Evolutionary conservation across 2,888 invertebrate species (phyloP).

Genomic region (Eupeodes latifasciatus): DNA sequence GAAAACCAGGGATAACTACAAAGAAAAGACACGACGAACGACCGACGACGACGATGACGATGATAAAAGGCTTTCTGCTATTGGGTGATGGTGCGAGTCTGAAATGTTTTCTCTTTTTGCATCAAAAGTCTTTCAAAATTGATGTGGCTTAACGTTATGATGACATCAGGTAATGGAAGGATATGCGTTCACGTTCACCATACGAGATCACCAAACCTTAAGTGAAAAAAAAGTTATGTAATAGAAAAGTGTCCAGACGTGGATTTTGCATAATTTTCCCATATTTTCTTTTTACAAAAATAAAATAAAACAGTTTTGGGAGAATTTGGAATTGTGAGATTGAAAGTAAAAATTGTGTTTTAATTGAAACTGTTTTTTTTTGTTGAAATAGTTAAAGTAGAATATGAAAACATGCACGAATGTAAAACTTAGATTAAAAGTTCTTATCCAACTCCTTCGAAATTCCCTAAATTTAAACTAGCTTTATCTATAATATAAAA

Average conservation of each 20-base stretch:
- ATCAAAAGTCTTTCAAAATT: constrained; percentile 69
- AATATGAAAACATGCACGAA: no score
- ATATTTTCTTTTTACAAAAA: background rate
- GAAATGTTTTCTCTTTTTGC: constrained; percentile 43
- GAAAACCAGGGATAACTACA: constrained; percentile 41
- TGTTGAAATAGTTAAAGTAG: no score
- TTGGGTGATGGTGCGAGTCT: constrained; percentile 47
- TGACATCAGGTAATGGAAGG: constrained; percentile 70
- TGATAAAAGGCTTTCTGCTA: constrained; percentile 64
- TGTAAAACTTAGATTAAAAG: no score
- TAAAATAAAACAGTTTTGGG: background rate
- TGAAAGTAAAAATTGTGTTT: background rate
- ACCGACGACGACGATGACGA: constrained; percentile 22
- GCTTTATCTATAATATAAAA: no score
- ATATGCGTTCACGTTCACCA: constrained; percentile 66
- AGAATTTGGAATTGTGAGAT: background rate
- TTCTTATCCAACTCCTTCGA: no score
- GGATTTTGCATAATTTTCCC: constrained; percentile 26
- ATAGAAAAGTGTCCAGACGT: constrained; percentile 59
- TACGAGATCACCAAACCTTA: constrained; percentile 42
- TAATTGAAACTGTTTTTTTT: background rate
- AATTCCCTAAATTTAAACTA: no score
- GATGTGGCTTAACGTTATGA: constrained; percentile 72
- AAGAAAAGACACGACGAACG: constrained; percentile 55
- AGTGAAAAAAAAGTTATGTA: constrained; percentile 28